A percentile compares a stretch with the other conserved stretches of the same genome.
These are phyloP conservation scores for Arvicanthis niloticus DNA, from an alignment of 2,113 vertebrate species.

Conservation along the genomic window DNA sequence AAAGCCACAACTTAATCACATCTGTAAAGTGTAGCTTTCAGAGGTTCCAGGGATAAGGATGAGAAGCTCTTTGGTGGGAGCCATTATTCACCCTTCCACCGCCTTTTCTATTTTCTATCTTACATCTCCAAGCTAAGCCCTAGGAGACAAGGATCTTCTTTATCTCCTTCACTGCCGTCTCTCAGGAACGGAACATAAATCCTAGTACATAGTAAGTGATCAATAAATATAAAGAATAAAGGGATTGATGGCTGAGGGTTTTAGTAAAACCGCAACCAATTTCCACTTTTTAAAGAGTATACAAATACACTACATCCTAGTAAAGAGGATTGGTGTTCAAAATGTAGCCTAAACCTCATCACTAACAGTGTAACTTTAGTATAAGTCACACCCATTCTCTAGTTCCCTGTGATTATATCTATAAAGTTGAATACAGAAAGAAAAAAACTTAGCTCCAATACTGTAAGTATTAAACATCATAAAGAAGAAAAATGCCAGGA, in stretches of 20 bases:
- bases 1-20: background rate
- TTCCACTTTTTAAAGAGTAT: background rate
- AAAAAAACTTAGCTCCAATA: background rate
- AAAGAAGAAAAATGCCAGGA: constrained; percentile 38
- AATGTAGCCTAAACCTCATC: background rate
- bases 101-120: background rate
- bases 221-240: constrained; percentile 33
- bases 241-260: background rate
- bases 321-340: background rate
- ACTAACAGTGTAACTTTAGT: background rate
- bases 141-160: background rate
- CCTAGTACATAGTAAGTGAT: background rate
- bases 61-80: background rate
- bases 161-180: background rate
- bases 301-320: background rate
- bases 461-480: constrained; percentile 32
- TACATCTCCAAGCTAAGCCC: background rate
- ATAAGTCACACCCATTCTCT: background rate
- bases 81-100: background rate
- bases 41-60: background rate
- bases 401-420: background rate
- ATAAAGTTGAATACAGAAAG: constrained; percentile 6
- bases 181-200: background rate
- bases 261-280: constrained; percentile 16
- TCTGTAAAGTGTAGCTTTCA: background rate